Conservation (phyloP, 2,113 vertebrate genomes). For the Mystacornis crossleyi region DNA sequence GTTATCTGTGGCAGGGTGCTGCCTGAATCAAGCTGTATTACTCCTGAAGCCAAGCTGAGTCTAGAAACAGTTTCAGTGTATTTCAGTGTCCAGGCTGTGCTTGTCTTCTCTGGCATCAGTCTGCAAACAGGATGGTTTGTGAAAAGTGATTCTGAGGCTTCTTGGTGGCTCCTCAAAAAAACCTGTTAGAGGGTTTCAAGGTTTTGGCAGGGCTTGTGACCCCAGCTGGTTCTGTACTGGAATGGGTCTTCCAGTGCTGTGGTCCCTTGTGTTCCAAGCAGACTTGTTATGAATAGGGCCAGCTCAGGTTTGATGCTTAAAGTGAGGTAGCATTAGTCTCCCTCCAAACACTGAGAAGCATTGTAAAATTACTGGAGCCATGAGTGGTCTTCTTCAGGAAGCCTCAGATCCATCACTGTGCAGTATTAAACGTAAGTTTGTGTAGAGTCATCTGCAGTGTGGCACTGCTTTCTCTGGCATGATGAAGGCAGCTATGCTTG, state of each 20-base stretch:
- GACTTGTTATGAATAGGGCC: not conserved
- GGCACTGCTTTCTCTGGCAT: not conserved
- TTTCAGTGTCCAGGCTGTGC: not conserved
- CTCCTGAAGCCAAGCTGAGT: not conserved
- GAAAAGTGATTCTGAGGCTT: not conserved
- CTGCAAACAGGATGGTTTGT: not conserved
- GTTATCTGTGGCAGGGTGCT: not conserved
- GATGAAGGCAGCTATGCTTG: not conserved
- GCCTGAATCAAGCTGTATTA: not conserved
- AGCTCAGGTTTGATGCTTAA: not conserved
- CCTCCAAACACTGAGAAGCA: not conserved
- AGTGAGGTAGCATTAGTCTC: not conserved
- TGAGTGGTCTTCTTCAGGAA: not conserved
- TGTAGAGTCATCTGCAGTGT: not conserved
- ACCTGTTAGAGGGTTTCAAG: not conserved
- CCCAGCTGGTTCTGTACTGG: not conserved
- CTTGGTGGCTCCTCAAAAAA: not conserved
- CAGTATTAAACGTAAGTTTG: accelerated
- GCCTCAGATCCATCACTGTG: not conserved
- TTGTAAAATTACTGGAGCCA: not conserved
- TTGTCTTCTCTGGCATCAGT: not conserved
- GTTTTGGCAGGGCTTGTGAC: not conserved
- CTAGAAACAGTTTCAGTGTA: accelerated
- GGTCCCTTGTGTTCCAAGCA: not conserved
- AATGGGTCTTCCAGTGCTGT: not conserved